Percentiles rank a stretch among this genome's conserved stretches.
Evolutionary conservation across 2,113 vertebrate species (phyloP).

Genomic region (Columba janthina): DNA sequence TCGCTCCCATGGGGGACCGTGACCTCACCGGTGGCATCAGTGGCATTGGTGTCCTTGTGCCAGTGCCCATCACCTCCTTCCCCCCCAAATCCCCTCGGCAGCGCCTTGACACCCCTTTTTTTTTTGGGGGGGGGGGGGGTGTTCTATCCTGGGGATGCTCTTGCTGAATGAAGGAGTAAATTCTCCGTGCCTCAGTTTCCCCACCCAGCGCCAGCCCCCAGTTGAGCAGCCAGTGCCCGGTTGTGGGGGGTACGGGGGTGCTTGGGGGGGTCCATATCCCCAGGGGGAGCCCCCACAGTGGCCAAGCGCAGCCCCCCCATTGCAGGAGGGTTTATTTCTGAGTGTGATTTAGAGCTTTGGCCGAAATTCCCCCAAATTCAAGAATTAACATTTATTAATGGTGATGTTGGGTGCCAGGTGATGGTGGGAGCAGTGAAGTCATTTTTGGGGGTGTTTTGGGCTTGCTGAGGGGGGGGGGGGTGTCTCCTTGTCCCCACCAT

Average conservation of each 20-base stretch:
- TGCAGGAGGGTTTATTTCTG: not conserved
- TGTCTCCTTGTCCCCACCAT: not conserved
- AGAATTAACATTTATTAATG: not conserved
- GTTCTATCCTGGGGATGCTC: not conserved
- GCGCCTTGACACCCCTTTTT: not conserved
- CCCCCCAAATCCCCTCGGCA: not conserved
- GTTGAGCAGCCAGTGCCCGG: not conserved
- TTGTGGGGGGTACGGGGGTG: rapidly evolving
- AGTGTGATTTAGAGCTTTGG: not conserved
- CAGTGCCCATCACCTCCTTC: rapidly evolving
- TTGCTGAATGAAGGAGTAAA: not conserved
- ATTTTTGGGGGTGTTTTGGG: not conserved
- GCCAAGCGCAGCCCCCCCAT: rapidly evolving
- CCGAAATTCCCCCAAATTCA: not conserved
- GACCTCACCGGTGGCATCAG: not conserved
- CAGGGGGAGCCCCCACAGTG: not conserved
- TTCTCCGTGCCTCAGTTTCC: not conserved
- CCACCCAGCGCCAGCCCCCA: rapidly evolving
- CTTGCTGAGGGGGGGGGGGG: not conserved
- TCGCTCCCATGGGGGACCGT: not conserved
- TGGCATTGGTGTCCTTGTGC: not conserved
- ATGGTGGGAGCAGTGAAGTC: not conserved
- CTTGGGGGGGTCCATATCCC: not conserved
- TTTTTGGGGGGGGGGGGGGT: no score
- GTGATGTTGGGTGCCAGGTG: not conserved